Percentiles rank a stretch among this genome's conserved stretches.
phyloP scores from a whole-genome alignment of 2,797 vertebrate species.

The Ataeniobius toweri region DNA sequence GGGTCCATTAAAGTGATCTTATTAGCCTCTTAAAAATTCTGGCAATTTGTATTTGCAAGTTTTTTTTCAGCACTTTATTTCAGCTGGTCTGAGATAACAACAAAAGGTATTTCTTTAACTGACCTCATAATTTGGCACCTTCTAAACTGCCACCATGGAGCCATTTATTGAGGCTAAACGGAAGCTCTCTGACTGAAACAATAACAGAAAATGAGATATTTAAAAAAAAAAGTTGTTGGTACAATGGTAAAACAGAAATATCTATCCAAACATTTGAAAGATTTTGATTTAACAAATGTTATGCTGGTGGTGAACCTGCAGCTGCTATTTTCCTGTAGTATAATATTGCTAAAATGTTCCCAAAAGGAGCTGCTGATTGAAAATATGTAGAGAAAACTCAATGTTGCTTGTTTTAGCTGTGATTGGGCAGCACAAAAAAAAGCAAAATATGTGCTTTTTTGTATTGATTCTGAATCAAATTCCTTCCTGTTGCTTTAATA shows the following conservation, averaged over 20 bases:
- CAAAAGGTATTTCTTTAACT: neutral
- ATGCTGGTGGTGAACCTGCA: conserved; percentile 47
- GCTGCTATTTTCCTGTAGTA: conserved; percentile 14
- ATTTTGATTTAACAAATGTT: conserved; percentile 5
- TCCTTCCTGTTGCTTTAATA: conserved; percentile 5
- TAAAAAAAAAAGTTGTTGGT: neutral
- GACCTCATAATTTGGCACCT: neutral
- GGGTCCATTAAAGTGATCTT: conserved; percentile 8
- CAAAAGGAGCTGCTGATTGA: conserved; percentile 18
- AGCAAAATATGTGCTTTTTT: neutral
- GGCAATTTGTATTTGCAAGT: neutral
- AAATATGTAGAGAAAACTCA: conserved; percentile 16
- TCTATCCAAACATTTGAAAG: conserved; percentile 4
- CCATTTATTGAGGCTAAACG: neutral
- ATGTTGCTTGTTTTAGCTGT: conserved; percentile 12
- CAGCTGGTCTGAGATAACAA: neutral
- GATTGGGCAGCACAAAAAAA: neutral
- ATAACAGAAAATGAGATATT: neutral
- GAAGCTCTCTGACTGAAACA: neutral
- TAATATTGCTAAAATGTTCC: conserved; percentile 25
- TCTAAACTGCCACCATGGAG: neutral
- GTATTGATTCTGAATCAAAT: neutral
- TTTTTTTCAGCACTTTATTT: neutral
- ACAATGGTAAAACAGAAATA: neutral
- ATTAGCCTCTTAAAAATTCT: neutral